Base-by-base conservation (phyloP, 2,888 invertebrate genomes). In the Noctua comes region DNA sequence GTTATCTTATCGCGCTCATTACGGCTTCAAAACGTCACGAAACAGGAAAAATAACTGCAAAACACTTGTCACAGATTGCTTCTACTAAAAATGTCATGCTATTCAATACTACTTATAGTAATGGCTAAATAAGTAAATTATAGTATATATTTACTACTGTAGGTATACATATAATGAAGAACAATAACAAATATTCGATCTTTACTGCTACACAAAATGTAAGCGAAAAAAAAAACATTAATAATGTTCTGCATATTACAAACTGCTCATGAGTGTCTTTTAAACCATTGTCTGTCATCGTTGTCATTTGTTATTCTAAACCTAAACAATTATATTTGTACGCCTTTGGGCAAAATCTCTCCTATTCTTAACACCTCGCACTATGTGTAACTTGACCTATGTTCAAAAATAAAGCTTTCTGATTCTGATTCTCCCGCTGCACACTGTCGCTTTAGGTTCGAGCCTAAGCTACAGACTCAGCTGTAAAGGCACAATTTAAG, bases 1-100 rank as follows among this genome's bases (percentile, higher is more conserved):
- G 46, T 71, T 68, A 76, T 76, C 81, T 72, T 82, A 81, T 81
- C 82, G 48, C 57, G 18, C 57, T 72, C 54, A 57, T n/a, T 79
- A 71, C 65, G 21, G 31, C 31, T 66, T 6, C 11, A 40, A 65
- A 71, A 64, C 46, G 64, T 36, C 16, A 65, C 36, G 46, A 21
- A 79, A 66, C 48, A 57, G 65, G 54, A 79, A 79, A 66, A 71
- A 46, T 65, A 27, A 62, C 43, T 36, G 36, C 59, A 31, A 77
- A 51, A 46, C 43, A 78, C 43, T 51, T 76, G 24, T 24, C 21
- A 24, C 27, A 51, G 18, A 78, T 27, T 77, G 64, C 64, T 54
- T 65, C 27, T 79, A 27, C 27, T 54, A 43, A 40, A 57, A 46
- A 5, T 57, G 11, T 40, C 48, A n/a, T 51, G 13, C 36, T 40